These are phyloP conservation scores for Camponotus pennsylvanicus DNA, from an alignment of 1,140 invertebrate species.

Conservation along the genomic window DNA sequence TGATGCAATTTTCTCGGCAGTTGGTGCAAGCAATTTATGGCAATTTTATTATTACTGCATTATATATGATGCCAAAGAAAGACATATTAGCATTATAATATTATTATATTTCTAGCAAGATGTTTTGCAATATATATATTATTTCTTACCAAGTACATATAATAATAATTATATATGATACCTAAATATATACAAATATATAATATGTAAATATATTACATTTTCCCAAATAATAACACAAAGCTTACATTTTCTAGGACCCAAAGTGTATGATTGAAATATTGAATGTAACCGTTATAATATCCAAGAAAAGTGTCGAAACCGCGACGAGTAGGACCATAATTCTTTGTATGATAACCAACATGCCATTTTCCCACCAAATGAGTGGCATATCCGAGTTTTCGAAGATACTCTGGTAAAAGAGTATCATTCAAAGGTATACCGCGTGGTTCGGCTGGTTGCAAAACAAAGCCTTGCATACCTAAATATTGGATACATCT, in stretches of 20 bases:
- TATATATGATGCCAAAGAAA: no score
- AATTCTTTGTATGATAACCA: slow-evolving; percentile 81
- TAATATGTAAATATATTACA: no score
- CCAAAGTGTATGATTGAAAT: slow-evolving; percentile 85
- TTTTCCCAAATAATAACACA: neutral
- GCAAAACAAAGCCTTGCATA: slow-evolving; percentile 88
- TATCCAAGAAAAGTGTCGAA: slow-evolving; percentile 90
- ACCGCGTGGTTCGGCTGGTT: slow-evolving; percentile 86
- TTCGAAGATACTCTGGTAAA: slow-evolving; percentile 87
- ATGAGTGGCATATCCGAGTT: slow-evolving; percentile 79
- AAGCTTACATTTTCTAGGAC: slow-evolving; percentile 81
- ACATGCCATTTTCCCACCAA: slow-evolving; percentile 86
- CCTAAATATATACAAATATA: no score
- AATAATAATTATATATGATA: no score
- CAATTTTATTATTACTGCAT: no score
- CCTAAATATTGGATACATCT: slow-evolving; percentile 81
- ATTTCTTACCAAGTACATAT: no score
- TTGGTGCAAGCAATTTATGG: no score
- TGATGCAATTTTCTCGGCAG: no score
- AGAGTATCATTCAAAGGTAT: slow-evolving; percentile 87
- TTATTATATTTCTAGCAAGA: neutral
- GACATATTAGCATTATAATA: neutral
- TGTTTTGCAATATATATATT: neutral
- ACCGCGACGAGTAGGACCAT: slow-evolving; percentile 88
- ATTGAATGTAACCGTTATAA: slow-evolving; percentile 88